These are phyloP conservation scores for Tetraodon nigroviridis DNA, from an alignment of 2,113 vertebrate species.

Conservation along the genomic window DNA sequence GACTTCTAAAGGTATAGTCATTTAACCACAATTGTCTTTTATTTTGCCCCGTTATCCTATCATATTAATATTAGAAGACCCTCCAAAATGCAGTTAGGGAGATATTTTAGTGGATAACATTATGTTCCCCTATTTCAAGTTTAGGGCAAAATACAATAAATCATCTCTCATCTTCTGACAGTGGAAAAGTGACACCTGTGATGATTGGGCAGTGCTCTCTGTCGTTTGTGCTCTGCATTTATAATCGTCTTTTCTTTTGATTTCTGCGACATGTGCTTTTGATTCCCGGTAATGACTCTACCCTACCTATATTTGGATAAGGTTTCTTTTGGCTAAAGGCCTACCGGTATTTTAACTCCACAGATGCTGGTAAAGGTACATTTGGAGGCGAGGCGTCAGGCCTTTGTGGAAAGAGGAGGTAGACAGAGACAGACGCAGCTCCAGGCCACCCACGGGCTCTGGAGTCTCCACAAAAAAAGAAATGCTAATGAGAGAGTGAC, in stretches of 20 bases:
- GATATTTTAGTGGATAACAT: no score
- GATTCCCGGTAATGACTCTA: slow-evolving; percentile 65
- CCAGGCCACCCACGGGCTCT: slow-evolving; percentile 63
- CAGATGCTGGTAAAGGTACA: slow-evolving; percentile 39
- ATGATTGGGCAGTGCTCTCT: slow-evolving; percentile 46
- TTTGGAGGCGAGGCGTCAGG: slow-evolving; percentile 40
- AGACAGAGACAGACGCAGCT: slow-evolving; percentile 39
- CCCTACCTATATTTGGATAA: slow-evolving; percentile 62
- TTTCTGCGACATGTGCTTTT: slow-evolving; percentile 63
- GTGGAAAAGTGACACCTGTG: neutral
- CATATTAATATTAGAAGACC: neutral
- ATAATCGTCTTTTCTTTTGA: slow-evolving; percentile 36
- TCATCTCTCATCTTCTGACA: no score
- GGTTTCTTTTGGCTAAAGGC: slow-evolving; percentile 51
- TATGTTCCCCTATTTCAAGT: no score
- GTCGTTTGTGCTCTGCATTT: slow-evolving; percentile 39
- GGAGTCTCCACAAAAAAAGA: slow-evolving; percentile 48
- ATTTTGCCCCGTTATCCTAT: slow-evolving; percentile 6
- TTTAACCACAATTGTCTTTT: neutral
- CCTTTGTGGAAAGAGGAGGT: slow-evolving; percentile 58
- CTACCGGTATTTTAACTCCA: slow-evolving; percentile 47
- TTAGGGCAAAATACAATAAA: no score
- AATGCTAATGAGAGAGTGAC: slow-evolving; percentile 63
- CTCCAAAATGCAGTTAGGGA: neutral
- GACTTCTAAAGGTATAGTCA: slow-evolving; percentile 5